These are phyloP conservation scores for Oncorhynchus mykiss DNA, from an alignment of 2,113 vertebrate species.

Conservation along the genomic window DNA sequence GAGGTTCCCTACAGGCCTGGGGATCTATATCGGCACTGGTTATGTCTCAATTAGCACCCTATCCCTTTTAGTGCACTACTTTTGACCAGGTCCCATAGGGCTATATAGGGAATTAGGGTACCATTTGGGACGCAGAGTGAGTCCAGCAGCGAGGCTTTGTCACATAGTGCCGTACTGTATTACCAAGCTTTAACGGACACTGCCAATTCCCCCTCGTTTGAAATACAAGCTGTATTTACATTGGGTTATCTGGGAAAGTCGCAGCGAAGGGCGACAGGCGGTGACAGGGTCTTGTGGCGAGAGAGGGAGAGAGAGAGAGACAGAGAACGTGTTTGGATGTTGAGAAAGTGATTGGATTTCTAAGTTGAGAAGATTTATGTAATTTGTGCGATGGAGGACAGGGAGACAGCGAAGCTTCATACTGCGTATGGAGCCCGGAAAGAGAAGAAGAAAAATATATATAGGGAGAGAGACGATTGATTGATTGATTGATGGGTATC, in stretches of 20 bases:
- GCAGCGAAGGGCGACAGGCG: constrained; percentile 1
- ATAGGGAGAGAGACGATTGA: neutral
- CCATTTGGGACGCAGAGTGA: neutral
- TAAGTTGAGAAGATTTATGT: neutral
- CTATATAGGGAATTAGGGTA: neutral
- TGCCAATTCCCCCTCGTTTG: constrained; percentile 7
- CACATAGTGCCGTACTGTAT: constrained; percentile 37
- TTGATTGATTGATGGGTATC: neutral
- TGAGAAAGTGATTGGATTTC: neutral
- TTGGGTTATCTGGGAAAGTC: constrained; percentile 35
- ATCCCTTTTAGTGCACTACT: neutral
- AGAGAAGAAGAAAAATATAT: neutral
- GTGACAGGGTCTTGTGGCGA: neutral
- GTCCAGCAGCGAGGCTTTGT: constrained; percentile 45
- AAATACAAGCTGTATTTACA: constrained; percentile 26
- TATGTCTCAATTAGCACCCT: neutral
- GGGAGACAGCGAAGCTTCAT: neutral
- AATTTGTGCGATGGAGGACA: neutral
- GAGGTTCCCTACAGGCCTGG: constrained; percentile 34
- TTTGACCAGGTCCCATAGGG: too few relatives aligned
- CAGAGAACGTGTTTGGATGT: neutral
- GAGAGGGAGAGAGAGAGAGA: too few relatives aligned
- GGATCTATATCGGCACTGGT: neutral
- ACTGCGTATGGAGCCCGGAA: neutral
- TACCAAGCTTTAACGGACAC: constrained; percentile 39